Base-by-base conservation (phyloP, 1,140 invertebrate genomes). In the Apis mellifera region DNA sequence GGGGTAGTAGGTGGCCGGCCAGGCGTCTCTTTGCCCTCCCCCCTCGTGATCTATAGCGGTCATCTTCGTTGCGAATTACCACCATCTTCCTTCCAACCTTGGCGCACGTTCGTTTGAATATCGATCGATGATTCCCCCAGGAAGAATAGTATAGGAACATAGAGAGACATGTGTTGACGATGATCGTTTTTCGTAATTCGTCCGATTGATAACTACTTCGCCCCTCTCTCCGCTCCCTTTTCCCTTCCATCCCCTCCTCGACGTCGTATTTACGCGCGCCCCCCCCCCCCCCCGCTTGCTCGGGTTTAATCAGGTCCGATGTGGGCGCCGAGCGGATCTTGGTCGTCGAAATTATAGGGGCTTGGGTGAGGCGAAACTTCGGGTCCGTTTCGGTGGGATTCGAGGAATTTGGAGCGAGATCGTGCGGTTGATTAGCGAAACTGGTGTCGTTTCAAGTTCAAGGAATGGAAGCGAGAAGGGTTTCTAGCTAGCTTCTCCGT, bases 101-200 rank as follows among this genome's bases (percentile, higher is more conserved):
- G 84, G 70, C 88, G 91, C 89, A 89, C 90, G 92, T 92, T 91
- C 32, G 91, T 93, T 93, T 92, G 90, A 93, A 93, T 92, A 93
- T 91, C 86, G 86, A 83, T 52, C 65, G 54, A 21, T 9, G 15
- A 3, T 48, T n/a, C 69, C 32, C 26, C 73, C 66, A 19, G 32
- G 32, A 32, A 32, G 32, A 32, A 3, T 3, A 32, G 32, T 3
- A 26, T 26, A 52, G 32, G 66, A 23, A 50, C 73, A 71, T 74
- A 19, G 15, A 77, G n/a, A n/a, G n/a, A 8, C 78, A 82, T 84
- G 77, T 82, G 83, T 84, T 60, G 71, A n/a, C 62, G 48, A 62
- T 62, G 75, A 85, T 84, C 42, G 76, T 82, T 86, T 82, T 86
- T 89, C 81, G 86, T 89, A 88, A 90, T 88, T 89, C 82, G 23